Conservation (phyloP, 1,140 invertebrate species). For the Drosophila biarmipes region DNA sequence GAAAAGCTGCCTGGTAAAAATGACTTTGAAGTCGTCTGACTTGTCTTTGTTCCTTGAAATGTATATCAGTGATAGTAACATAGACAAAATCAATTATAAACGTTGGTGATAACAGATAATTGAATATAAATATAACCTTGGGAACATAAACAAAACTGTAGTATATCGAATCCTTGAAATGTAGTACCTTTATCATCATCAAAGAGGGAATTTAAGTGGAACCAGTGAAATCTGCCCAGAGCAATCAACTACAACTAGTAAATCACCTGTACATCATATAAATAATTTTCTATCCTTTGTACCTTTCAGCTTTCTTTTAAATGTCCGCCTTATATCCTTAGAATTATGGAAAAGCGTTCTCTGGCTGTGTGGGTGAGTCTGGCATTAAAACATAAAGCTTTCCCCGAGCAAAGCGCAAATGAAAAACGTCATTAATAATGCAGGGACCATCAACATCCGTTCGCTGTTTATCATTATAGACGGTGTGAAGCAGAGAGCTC, state of each 20-base stretch:
- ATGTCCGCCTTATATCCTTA: constrained; percentile 28
- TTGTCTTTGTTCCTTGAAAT: not conserved
- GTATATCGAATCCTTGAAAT: too few species aligned
- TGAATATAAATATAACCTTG: too few species aligned
- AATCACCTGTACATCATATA: constrained; percentile 1
- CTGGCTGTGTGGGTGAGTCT: constrained; percentile 12
- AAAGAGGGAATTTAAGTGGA: too few species aligned
- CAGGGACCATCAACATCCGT: constrained; percentile 76
- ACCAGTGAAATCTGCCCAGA: not conserved
- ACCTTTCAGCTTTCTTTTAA: constrained; percentile 15
- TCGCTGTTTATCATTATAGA: constrained; percentile 75
- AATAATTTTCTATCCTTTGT: not conserved
- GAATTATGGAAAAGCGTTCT: constrained; percentile 25
- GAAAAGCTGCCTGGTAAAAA: not conserved
- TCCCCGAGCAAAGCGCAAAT: constrained; percentile 67
- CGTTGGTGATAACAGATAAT: too few species aligned
- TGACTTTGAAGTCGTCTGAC: not conserved
- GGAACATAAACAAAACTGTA: too few species aligned
- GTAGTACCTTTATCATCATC: too few species aligned
- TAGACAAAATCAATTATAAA: too few species aligned
- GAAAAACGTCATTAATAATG: constrained; percentile 82
- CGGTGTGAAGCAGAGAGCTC: constrained; percentile 40
- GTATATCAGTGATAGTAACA: not conserved
- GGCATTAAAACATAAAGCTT: constrained; percentile 57
- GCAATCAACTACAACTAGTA: not conserved